Conservation (phyloP, 1,140 invertebrate genomes). For the Drosophila tropicalis region DNA sequence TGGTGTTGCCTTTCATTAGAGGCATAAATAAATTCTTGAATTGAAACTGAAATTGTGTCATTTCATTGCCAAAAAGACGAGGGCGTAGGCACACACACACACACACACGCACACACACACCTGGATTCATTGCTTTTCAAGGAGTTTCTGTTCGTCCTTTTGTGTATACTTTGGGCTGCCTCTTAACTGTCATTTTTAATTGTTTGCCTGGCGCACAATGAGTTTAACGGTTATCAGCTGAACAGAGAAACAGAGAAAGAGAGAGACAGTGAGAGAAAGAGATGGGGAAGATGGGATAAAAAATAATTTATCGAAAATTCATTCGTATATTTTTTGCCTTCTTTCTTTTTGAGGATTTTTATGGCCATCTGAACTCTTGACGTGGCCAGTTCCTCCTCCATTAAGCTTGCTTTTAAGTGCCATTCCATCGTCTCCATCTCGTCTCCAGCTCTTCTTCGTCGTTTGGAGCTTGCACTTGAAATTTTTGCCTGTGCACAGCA, state of each 20-base stretch:
- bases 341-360: constrained; percentile 51
- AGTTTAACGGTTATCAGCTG: constrained; percentile 54
- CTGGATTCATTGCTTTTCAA: constrained; percentile 41
- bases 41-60: constrained; percentile 76
- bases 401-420: constrained; percentile 76
- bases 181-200: constrained; percentile 71
- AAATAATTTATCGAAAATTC: constrained; percentile 57
- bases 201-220: constrained; percentile 45
- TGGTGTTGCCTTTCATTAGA: constrained; percentile 70
- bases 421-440: constrained; percentile 33
- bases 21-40: constrained; percentile 45
- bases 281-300: not conserved
- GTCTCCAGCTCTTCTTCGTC: not conserved
- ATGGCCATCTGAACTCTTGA: constrained; percentile 64
- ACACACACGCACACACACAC: constrained; percentile 28
- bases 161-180: constrained; percentile 44
- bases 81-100: constrained; percentile 40
- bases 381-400: constrained; percentile 60
- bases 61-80: constrained; percentile 44
- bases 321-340: constrained; percentile 10
- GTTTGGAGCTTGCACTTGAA: constrained; percentile 58
- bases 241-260: constrained; percentile 4
- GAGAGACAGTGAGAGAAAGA: constrained; percentile 10
- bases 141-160: constrained; percentile 38
- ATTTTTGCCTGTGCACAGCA: constrained; percentile 73